Percentiles rank a stretch among this genome's conserved stretches.
These are phyloP conservation scores for Sycophaga agraensis DNA, from an alignment of 1,140 invertebrate genomes.

Conservation along the genomic window DNA sequence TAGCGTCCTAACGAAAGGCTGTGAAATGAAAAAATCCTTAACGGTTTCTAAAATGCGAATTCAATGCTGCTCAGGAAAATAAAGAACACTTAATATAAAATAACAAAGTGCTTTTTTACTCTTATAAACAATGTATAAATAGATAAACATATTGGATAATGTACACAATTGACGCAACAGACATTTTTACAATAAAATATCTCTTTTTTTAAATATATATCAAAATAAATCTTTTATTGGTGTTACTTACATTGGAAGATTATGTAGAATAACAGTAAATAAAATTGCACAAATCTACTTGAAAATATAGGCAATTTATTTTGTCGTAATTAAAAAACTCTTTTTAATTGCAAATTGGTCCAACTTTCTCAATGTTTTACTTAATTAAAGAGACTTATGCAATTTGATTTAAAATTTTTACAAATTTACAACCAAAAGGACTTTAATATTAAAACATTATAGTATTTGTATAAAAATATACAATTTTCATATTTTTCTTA, in stretches of 20 bases:
- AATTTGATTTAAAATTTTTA: too few relatives aligned
- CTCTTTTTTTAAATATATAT: constrained; percentile 8
- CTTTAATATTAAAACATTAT: too few relatives aligned
- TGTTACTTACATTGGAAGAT: constrained; percentile 1
- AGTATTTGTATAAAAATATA: too few relatives aligned
- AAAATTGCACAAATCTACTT: background rate
- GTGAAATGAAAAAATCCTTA: constrained; percentile 9
- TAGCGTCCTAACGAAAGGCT: constrained; percentile 13
- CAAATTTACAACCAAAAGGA: too few relatives aligned
- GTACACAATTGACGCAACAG: constrained; percentile 17
- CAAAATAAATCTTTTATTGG: background rate
- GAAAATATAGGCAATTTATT: too few relatives aligned
- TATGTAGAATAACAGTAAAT: background rate
- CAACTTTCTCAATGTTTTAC: too few relatives aligned
- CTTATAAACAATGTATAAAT: constrained; percentile 23
- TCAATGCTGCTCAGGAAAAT: background rate
- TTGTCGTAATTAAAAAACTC: too few relatives aligned
- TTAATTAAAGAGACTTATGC: too few relatives aligned
- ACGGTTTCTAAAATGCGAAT: background rate
- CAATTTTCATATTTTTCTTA: too few relatives aligned
- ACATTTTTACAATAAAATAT: constrained; percentile 25
- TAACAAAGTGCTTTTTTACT: constrained; percentile 18
- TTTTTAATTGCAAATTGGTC: too few relatives aligned
- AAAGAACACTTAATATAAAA: background rate
- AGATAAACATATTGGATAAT: constrained; percentile 14